Base-by-base conservation (phyloP, 2,797 vertebrate genomes). In the Girardinus metallicus region DNA sequence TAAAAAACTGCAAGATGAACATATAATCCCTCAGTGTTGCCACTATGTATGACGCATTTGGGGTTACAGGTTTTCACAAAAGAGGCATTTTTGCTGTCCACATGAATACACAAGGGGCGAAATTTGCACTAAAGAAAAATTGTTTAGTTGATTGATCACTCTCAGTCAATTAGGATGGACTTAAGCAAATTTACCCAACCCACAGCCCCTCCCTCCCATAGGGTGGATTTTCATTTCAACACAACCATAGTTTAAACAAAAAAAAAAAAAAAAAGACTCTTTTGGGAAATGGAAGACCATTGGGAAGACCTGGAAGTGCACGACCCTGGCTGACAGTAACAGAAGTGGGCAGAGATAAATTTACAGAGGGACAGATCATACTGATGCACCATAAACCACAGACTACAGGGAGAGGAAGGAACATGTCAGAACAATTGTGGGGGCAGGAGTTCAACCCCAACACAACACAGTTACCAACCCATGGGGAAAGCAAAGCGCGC, bases 391-490 rank as follows among this genome's bases (percentile, higher is more conserved):
- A 84, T 87, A 79, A 78, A 92, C 82, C 84, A 93, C 88, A 92
- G 88, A 94, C 85, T 87, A 80, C 64, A 76, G 68, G 57, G 79
- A 83, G 80, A 84, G 80, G 80, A 86, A 73, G 81, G 80, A 76
- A 86, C 86, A 86, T 3, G 82, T 87, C 88, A 86, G 77, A 88
- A 85, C 84, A 88, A 87, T 86, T 73, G 70, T 44, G 76, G 75
- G 75, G 86, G 31, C n/a, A 49, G 53, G 68, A 46, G 87, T 86
- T 91, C 73, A 78, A 57, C 81, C 71, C 85, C 88, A 89, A 85
- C 80, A 89, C 80, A 85, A 90, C 87, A 92, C 87, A 83, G 86
- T 93, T 93, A 94, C 91, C 86, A 80, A 95, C 94, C 93, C 91
- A 90, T 89, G 57, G 88, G 86, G 80, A 90, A 86, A 93, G 86